A percentile compares a stretch with the other conserved stretches of the same genome.
Evolutionary conservation across 2,797 vertebrate species (phyloP).

Genomic region (Jordanella pulchra): DNA sequence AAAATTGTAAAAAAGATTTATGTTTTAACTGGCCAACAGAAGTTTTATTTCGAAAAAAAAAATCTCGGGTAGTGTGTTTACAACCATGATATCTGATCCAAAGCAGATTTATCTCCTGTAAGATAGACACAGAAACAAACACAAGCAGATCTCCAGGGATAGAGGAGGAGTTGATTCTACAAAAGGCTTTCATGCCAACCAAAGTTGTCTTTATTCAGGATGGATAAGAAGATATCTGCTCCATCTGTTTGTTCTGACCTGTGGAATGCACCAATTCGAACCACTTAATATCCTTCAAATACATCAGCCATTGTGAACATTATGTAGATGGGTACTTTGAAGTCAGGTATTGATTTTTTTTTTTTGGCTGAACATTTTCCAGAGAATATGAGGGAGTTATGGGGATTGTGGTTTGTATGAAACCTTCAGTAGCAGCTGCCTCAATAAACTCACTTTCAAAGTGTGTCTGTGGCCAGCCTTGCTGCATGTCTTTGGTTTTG

Average conservation of each 20-base stretch:
- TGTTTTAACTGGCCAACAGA: background rate
- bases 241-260: slow-evolving; percentile 61
- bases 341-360: slow-evolving; percentile 61
- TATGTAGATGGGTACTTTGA: slow-evolving; percentile 63
- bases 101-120: slow-evolving; percentile 15
- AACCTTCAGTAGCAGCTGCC: slow-evolving; percentile 38
- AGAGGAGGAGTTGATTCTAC: background rate
- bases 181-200: slow-evolving; percentile 51
- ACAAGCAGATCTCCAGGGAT: slow-evolving; percentile 18
- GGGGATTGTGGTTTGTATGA: slow-evolving; percentile 46
- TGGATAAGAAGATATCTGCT: slow-evolving; percentile 65
- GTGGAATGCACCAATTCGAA: slow-evolving; percentile 60
- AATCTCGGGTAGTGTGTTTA: background rate
- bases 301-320: slow-evolving; percentile 48
- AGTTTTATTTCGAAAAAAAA: slow-evolving; percentile 1
- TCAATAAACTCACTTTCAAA: slow-evolving; percentile 36
- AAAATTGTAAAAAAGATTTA: background rate
- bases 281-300: slow-evolving; percentile 63
- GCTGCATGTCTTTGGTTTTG: slow-evolving; percentile 42
- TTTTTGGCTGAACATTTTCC: slow-evolving; percentile 51
- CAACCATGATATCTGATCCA: background rate
- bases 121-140: slow-evolving; percentile 28
- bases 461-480: slow-evolving; percentile 42
- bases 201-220: slow-evolving; percentile 65
- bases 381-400: slow-evolving; percentile 49